A percentile compares a stretch with the other conserved stretches of the same genome.
Evolutionary conservation across 2,113 vertebrate genomes (phyloP).

Genomic region (Bucco capensis): DNA sequence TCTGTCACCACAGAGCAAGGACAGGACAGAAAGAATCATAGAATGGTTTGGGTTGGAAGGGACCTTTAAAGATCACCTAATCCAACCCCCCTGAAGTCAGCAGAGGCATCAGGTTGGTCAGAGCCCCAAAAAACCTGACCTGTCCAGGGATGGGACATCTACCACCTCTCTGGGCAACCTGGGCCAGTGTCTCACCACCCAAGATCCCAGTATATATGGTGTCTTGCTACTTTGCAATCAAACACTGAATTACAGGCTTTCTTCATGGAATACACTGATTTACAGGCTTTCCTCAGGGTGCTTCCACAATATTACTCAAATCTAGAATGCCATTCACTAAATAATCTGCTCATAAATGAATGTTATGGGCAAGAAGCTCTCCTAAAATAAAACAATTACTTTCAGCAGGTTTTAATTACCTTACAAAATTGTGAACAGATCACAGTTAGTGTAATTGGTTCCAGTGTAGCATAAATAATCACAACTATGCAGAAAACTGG

Average conservation of each 20-base stretch:
- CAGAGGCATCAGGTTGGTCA: too few species aligned
- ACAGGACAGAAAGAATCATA: neutral
- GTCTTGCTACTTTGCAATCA: neutral
- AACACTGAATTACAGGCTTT: neutral
- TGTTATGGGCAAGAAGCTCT: neutral
- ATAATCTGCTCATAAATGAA: neutral
- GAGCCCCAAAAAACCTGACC: too few species aligned
- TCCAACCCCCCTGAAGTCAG: too few species aligned
- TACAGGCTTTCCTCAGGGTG: neutral
- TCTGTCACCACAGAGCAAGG: neutral
- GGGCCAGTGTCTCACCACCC: too few species aligned
- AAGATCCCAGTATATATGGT: neutral
- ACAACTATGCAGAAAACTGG: neutral
- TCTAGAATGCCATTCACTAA: neutral
- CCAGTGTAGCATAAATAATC: neutral
- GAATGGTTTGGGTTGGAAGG: too few species aligned
- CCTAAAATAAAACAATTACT: neutral
- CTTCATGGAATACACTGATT: too few species aligned
- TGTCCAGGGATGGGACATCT: too few species aligned
- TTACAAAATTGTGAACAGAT: neutral
- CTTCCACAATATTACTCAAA: neutral
- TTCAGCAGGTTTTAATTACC: slow-evolving; percentile 25
- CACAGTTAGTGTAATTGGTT: neutral
- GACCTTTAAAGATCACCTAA: too few species aligned
- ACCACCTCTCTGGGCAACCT: too few species aligned